phyloP scores from a whole-genome alignment of 2,113 vertebrate species.

The Pterocles gutturalis region DNA sequence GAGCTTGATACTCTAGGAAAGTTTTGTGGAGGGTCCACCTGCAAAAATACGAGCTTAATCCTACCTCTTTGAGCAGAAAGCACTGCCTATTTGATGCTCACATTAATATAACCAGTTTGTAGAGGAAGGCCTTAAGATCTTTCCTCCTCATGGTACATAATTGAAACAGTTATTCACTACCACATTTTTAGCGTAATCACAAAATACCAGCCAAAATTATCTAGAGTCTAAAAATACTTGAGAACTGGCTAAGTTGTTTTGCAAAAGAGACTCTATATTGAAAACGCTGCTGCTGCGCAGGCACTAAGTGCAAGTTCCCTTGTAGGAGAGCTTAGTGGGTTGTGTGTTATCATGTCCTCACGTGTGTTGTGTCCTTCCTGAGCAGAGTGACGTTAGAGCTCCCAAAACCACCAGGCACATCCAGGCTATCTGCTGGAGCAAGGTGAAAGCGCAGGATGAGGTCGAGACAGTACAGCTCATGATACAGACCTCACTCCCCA shows the following conservation, averaged over 20 bases:
- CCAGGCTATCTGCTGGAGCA: constrained; percentile 83
- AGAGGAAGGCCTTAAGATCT: constrained; percentile 10
- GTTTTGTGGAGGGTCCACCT: neutral
- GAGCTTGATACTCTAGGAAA: neutral
- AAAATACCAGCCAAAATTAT: constrained; percentile 45
- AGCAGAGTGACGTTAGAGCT: constrained; percentile 88
- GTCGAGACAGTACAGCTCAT: constrained; percentile 88
- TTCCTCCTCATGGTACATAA: neutral
- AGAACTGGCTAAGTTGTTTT: constrained; percentile 21
- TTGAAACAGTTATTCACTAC: constrained; percentile 17
- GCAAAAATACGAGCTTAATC: constrained; percentile 8
- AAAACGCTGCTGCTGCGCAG: neutral
- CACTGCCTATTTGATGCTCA: neutral
- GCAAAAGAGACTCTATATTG: neutral
- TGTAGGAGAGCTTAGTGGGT: neutral
- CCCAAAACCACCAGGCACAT: constrained; percentile 89
- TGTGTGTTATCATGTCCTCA: neutral
- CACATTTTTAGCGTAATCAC: constrained; percentile 42
- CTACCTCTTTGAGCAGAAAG: neutral
- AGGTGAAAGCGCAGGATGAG: constrained; percentile 80
- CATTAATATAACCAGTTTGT: neutral
- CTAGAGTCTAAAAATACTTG: constrained; percentile 41
- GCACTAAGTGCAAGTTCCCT: neutral
- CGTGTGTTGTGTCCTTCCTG: neutral
- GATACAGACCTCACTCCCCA: constrained; percentile 82